These are phyloP conservation scores for Malacoctenus gilli DNA, from an alignment of 2,797 vertebrate species.

Conservation along the genomic window DNA sequence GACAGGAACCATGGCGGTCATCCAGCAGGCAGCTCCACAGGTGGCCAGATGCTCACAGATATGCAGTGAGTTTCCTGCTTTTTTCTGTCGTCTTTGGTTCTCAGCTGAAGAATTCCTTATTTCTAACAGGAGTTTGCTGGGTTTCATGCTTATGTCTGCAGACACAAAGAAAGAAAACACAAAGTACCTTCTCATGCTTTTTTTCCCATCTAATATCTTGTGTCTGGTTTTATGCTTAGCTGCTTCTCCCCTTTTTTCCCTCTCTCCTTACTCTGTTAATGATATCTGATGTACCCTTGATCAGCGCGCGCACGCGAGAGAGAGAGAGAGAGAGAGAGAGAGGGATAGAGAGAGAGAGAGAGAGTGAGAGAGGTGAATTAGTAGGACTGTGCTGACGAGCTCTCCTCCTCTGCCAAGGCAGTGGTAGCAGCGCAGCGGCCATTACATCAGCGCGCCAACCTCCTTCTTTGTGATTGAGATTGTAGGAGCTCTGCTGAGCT, in stretches of 20 bases:
- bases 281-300: slow-evolving; percentile 75
- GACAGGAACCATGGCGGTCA: too few species aligned
- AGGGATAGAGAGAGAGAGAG: too few species aligned
- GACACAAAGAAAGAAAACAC: too few species aligned
- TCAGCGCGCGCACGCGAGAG: slow-evolving; percentile 47
- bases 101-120: too few species aligned
- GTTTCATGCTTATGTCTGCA: too few species aligned
- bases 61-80: too few species aligned
- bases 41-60: too few species aligned
- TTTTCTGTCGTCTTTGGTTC: too few species aligned
- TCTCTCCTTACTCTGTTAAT: slow-evolving; percentile 51
- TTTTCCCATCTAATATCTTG: slow-evolving; percentile 8
- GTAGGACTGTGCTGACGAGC: slow-evolving; percentile 76
- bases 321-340: slow-evolving; percentile 2
- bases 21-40: too few species aligned
- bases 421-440: slow-evolving; percentile 64
- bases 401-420: slow-evolving; percentile 78
- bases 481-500: slow-evolving; percentile 78
- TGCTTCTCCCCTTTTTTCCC: slow-evolving; percentile 17
- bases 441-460: slow-evolving; percentile 78
- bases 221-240: slow-evolving; percentile 36
- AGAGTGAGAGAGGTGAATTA: slow-evolving; percentile 61
- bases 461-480: slow-evolving; percentile 78
- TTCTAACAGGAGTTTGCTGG: too few species aligned
- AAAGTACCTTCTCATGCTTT: too few species aligned